phyloP scores from a whole-genome alignment of 2,888 invertebrate species.

The Sinelater perroti region DNA sequence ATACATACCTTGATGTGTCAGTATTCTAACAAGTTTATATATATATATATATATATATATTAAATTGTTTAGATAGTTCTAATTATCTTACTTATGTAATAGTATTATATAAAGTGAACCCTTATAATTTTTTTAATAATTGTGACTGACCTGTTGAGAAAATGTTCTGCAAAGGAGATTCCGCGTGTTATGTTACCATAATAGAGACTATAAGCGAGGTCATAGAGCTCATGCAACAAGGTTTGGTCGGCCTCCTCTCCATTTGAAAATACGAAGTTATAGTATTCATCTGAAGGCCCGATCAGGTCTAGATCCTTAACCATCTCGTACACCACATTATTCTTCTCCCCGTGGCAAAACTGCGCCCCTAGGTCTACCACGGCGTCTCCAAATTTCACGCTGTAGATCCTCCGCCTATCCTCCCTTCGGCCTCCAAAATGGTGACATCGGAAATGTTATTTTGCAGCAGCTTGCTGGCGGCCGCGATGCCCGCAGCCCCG shows the following conservation, averaged over 20 bases:
- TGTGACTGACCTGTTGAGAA: constrained; percentile 49
- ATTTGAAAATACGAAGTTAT: constrained; percentile 39
- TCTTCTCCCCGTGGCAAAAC: constrained; percentile 55
- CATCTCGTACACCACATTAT: constrained; percentile 52
- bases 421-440: constrained; percentile 57
- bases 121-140: background rate
- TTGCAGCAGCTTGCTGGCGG: constrained; percentile 62
- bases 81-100: too few species aligned
- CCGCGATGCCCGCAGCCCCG: constrained; percentile 62
- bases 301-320: constrained; percentile 53
- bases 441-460: constrained; percentile 61
- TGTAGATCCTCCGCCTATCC: constrained; percentile 54
- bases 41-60: too few species aligned
- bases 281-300: constrained; percentile 21
- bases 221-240: constrained; percentile 45
- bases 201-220: constrained; percentile 45
- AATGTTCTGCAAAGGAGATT: too few species aligned
- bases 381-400: constrained; percentile 43
- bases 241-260: constrained; percentile 48
- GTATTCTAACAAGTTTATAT: too few species aligned
- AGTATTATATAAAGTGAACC: too few species aligned
- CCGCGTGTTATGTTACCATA: too few species aligned
- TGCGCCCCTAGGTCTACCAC: constrained; percentile 53
- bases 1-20: too few species aligned
- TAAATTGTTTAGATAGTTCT: too few species aligned